A percentile compares a stretch with the other conserved stretches of the same genome.
phyloP scores from a whole-genome alignment of 2,113 vertebrate genomes.

The Gymnarchus niloticus region DNA sequence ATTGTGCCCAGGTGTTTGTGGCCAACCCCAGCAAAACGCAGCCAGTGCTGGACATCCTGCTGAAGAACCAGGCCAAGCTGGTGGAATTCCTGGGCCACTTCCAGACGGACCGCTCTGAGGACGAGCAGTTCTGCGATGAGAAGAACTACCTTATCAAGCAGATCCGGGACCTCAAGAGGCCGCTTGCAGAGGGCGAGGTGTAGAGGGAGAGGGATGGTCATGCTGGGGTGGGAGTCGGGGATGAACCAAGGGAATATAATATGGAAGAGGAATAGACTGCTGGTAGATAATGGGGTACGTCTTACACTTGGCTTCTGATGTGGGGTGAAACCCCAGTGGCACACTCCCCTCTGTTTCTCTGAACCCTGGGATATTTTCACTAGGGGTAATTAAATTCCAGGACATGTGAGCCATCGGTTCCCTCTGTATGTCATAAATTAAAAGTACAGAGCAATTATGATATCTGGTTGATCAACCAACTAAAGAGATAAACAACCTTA shows the following conservation, averaged over 20 bases:
- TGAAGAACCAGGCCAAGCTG: conserved; percentile 95
- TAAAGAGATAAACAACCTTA: background rate
- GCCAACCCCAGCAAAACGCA: conserved; percentile 96
- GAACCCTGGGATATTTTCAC: background rate
- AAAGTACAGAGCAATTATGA: background rate
- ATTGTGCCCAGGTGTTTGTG: conserved; percentile 82
- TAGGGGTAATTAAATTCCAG: conserved; percentile 5
- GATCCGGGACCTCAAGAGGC: conserved; percentile 90
- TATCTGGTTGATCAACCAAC: background rate
- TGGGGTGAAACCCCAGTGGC: background rate
- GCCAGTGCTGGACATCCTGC: conserved; percentile 91
- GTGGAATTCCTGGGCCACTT: conserved; percentile 95
- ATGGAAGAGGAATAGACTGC: no score
- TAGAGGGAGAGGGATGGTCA: conserved; percentile 31
- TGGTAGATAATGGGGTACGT: background rate
- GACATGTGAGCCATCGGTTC: conserved; percentile 35
- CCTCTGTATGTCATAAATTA: background rate
- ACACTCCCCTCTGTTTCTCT: background rate
- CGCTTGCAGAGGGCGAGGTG: conserved; percentile 56
- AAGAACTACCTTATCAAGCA: conserved; percentile 98
- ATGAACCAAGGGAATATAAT: conserved; percentile 11
- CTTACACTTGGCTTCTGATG: background rate
- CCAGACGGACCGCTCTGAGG: conserved; percentile 88
- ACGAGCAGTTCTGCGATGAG: conserved; percentile 93
- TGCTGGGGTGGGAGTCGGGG: conserved; percentile 9